Conservation (phyloP, 2,113 vertebrate genomes). For the Grantiella picta region DNA sequence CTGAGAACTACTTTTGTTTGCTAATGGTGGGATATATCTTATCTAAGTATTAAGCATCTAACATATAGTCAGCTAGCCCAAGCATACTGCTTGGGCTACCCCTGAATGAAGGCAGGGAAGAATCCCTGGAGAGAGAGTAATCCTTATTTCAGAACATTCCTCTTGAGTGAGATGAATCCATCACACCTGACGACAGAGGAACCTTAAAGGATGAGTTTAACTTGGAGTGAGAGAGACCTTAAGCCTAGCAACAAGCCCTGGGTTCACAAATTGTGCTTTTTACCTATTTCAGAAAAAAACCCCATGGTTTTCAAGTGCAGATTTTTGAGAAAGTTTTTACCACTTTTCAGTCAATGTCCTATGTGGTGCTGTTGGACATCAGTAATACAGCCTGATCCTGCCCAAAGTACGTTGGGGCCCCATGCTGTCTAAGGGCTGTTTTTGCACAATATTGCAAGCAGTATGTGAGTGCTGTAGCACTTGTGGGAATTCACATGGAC, state of each 20-base stretch:
- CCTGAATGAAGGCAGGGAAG: not conserved
- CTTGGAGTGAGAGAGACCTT: not conserved
- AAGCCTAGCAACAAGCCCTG: not conserved
- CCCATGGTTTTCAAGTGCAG: not conserved
- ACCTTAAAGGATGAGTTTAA: not conserved
- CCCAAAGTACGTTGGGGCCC: not conserved
- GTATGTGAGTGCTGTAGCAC: not conserved
- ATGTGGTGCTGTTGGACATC: not conserved
- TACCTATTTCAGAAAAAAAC: not conserved
- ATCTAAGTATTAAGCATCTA: not conserved
- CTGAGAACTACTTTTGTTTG: not conserved
- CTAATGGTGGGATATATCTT: not conserved
- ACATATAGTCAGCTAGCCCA: not conserved
- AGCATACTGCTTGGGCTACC: not conserved
- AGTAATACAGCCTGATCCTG: not conserved
- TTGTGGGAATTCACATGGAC: not conserved
- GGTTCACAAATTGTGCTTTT: not conserved
- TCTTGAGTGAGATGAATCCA: not conserved
- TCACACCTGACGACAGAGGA: not conserved
- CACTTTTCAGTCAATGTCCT: not conserved
- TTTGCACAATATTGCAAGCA: not conserved
- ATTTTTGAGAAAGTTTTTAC: not conserved
- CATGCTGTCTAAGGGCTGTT: not conserved
- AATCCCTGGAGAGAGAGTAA: not conserved
- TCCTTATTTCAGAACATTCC: not conserved